Percentiles rank a stretch among this genome's conserved stretches.
Conservation (phyloP, 2,113 vertebrate genomes). For the Cheilinus undulatus region DNA sequence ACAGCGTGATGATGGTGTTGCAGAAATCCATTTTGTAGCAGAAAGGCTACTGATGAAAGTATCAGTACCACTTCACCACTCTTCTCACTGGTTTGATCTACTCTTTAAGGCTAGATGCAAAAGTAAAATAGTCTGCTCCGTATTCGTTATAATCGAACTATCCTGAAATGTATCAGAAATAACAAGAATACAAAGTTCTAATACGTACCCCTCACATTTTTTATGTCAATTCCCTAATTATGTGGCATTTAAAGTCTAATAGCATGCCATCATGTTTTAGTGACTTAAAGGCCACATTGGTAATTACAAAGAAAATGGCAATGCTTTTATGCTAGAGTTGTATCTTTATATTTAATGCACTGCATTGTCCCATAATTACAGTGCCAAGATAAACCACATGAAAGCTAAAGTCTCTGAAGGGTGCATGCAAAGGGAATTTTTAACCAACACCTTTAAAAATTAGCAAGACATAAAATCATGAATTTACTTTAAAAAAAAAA, state of each 20-base stretch:
- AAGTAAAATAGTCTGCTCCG: too few relatives aligned
- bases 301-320: conserved; percentile 56
- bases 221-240: conserved; percentile 55
- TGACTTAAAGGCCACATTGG: conserved; percentile 37
- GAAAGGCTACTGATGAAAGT: too few relatives aligned
- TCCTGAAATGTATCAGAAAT: neutral
- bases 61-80: too few relatives aligned
- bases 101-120: neutral
- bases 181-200: neutral
- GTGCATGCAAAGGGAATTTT: conserved; percentile 19
- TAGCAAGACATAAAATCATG: neutral
- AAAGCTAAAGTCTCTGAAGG: conserved; percentile 6
- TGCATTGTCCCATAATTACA: conserved; percentile 26
- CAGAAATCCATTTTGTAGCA: too few relatives aligned
- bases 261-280: conserved; percentile 42
- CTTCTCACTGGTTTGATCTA: too few relatives aligned
- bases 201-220: neutral
- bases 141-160: neutral
- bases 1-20: too few relatives aligned
- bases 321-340: conserved; percentile 50
- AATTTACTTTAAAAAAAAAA: neutral
- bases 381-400: conserved; percentile 14
- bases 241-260: conserved; percentile 56
- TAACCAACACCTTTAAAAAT: neutral
- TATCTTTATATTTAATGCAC: conserved; percentile 44